Base-by-base conservation (phyloP, 2,797 vertebrate species). In the Helostoma temminkii region DNA sequence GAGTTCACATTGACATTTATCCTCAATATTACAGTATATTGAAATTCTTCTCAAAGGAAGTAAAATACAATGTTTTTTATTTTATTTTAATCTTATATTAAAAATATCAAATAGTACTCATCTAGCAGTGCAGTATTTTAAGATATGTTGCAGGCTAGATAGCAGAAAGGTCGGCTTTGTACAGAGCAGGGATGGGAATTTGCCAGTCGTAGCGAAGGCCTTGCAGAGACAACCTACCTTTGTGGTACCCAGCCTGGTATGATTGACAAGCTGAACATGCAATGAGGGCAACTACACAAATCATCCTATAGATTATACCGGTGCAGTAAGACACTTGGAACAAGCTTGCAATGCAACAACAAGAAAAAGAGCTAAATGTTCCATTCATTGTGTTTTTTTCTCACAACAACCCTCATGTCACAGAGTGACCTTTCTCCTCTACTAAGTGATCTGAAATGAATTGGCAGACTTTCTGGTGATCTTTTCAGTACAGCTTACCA, bases 101-200 rank as follows among this genome's bases (percentile, higher is more conserved):
- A 94, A 94, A 95, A 94, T 94, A 94, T 92, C 90, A 94, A 94
- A 93, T 91, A 89, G 86, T 91, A 91, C 88, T 92, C 80, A 93
- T 94, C 89, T 88, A 93, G 92, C 92, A 92, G 92, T 94, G 93
- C 86, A 86, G 89, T 85, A 89, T 88, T 85, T 90, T 75, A 89
- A 84, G 88, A 93, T 92, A 93, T 87, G 88, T 89, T 59, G 80
- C 91, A 88, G 92, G 89, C 89, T 90, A 78, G 81, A 91, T 77
- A 92, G 90, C 91, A 91, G 89, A 91, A 88, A 91, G 73, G 80
- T 90, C 68, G 87, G 86, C 84, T 89, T 89, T 84, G 66, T 82
- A 83, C 80, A 84, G 59, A 82, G 84, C 82, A 76, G 46, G 76
- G 80, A 77, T 70, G 70, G 36, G 34, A 14, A 19, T 46, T 61